Evolutionary conservation across 2,797 vertebrate species (phyloP).

Genomic region (Gambusia yucatana): DNA sequence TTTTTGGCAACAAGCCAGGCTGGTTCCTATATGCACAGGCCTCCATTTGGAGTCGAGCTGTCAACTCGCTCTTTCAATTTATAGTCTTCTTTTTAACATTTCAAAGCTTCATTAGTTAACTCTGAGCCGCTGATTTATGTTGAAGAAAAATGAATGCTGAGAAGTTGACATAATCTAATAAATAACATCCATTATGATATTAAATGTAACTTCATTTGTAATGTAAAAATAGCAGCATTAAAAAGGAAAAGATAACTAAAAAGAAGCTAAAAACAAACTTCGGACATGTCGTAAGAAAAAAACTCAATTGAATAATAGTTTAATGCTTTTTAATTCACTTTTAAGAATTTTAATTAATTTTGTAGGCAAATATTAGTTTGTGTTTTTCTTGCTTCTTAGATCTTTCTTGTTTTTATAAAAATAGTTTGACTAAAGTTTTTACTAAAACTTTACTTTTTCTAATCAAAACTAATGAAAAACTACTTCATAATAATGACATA

Average conservation of each 20-base stretch:
- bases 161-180: not conserved
- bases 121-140: not conserved
- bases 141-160: not conserved
- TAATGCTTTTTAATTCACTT: not conserved
- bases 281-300: not conserved
- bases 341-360: too few species aligned
- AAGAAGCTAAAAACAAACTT: conserved; percentile 4
- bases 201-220: not conserved
- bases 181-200: conserved; percentile 9
- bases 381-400: not conserved
- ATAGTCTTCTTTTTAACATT: not conserved
- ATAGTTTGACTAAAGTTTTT: not conserved
- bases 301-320: not conserved
- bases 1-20: conserved; percentile 45
- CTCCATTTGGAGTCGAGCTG: not conserved
- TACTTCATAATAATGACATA: not conserved
- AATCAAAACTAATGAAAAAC: not conserved
- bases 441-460: not conserved
- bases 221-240: not conserved
- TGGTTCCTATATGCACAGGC: not conserved
- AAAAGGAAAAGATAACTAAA: not conserved
- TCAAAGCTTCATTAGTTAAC: not conserved
- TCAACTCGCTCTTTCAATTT: conserved; percentile 12
- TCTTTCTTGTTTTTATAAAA: not conserved
- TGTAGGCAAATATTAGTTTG: too few species aligned